Base-by-base conservation (phyloP, 2,888 invertebrate species). In the Melieria crassipennis region DNA sequence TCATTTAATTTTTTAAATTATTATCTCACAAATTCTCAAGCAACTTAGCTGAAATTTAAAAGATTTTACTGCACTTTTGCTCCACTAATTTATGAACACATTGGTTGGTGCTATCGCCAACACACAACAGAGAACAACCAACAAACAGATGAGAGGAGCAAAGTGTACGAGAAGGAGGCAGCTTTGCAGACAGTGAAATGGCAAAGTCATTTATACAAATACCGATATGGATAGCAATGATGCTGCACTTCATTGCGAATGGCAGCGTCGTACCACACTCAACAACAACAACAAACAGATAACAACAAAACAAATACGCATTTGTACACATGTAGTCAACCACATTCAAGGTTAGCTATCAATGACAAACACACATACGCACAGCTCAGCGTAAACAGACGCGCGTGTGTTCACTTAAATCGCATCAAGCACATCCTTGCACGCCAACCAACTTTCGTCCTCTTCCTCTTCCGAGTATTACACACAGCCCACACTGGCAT, bases 171-270 rank as follows among this genome's bases (percentile, higher is more conserved):
- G 52, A 10, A 11, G 11, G 11, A 10, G 11, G 50, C 10, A 7
- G 52, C 11, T 11, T 52, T 11, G 13, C 4, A 13, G 57, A 16
- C n/a, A 16, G 57, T 57, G 16, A 30, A 30, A 30, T 30, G 30
- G 61, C 47, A 11, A 52, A 65, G 60, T 52, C 60, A 60, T 65
- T 65, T 65, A 52, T 45, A 70, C 70, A 70, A 58, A 70, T 63
- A 64, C 58, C 9, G 56, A 56, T 47, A 69, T 30, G 30, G 30
- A 30, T 30, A 30, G 30, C 30, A 30, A 30, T 30, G 30, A 1
- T 30, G 30, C 30, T 30, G 30, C 30, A 30, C 30, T 30, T 30
- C 30, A 30, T 30, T 30, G 30, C 30, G 30, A 30, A 30, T 30
- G 30, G 30, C 30, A 30, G 30, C 30, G 30, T 2, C 30, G 30